Evolutionary conservation across 2,888 invertebrate genomes (phyloP), one percentile per base, ranked within the genome.

Genomic region (Drosophila nr. perissopoda): DNA sequence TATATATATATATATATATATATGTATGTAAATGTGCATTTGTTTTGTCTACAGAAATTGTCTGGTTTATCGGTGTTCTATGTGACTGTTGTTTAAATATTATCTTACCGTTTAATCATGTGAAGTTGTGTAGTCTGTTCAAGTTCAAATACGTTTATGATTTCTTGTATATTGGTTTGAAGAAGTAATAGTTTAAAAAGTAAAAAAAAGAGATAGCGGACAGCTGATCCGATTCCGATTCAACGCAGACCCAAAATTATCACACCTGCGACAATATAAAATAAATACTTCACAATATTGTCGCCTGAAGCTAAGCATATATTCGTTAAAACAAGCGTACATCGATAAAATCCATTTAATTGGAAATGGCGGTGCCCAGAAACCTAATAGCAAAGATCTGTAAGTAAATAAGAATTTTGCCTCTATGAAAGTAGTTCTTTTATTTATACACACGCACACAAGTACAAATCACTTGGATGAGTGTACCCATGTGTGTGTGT

Each of bases 361-460:
- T 71, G 74, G 83, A 85, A 79, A 93, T 93, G 93, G 93, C 93
- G 87, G 85, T 93, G 90, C 88, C 92, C 78, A 92, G 93, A 82
- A 93, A 92, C 80, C 89, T 93, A 83, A 90, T 92, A 73, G 84
- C 91, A 81, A 93, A 93, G 91, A 93, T 93, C 89, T 93, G 93
- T 93, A 90, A 93, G 93, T 92, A 77, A 87, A 79, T 53, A 69
- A 73, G 52, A 80, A 74, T 67, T 59, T 49, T 29, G 25, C 57
- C 48, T 58, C 51, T 54, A 67, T 67, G 64, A 75, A 79, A 73
- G 66, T 76, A 54, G 63, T 45, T 45, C 45, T 45, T 16, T 45
- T 45, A 58, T 73, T 76, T 64, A 62, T 42, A 72, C 72, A 34
- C 48, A 42, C 29, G 38, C 33, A 52, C 8, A 49, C 31, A 33